phyloP scores from a whole-genome alignment of 2,113 vertebrate species.

The Phaethon lepturus region DNA sequence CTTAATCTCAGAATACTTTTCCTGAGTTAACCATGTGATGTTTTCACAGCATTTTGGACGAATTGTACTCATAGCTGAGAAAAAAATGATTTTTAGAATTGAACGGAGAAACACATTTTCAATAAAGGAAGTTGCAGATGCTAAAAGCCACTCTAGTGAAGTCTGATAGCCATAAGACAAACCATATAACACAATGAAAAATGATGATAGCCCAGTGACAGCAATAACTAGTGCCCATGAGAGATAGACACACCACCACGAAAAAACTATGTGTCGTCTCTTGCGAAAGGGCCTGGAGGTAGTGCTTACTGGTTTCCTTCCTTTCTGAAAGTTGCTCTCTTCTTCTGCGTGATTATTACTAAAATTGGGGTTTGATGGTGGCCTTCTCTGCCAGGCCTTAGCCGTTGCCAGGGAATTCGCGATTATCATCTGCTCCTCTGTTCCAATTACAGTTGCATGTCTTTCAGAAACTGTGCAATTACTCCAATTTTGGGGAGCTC shows the following conservation, averaged over 20 bases:
- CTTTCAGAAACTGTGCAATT: slow-evolving; percentile 18
- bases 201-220: slow-evolving; percentile 25
- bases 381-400: background rate
- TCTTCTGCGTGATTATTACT: background rate
- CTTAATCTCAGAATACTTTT: slow-evolving; percentile 6
- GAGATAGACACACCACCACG: background rate
- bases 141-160: slow-evolving; percentile 74
- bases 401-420: accelerated
- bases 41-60: slow-evolving; percentile 33
- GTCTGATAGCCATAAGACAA: slow-evolving; percentile 69
- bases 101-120: slow-evolving; percentile 63
- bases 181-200: slow-evolving; percentile 74
- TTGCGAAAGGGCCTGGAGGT: background rate
- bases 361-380: background rate
- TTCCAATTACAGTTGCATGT: slow-evolving; percentile 14
- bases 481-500: background rate
- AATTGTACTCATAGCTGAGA: background rate
- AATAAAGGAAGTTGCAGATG: slow-evolving; percentile 56
- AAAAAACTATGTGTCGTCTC: background rate
- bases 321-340: background rate
- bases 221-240: slow-evolving; percentile 55
- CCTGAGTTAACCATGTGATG: slow-evolving; percentile 52
- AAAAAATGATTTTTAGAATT: slow-evolving; percentile 5
- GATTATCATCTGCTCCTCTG: accelerated
- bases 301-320: background rate